These are phyloP conservation scores for Alentia gelatinosa DNA, from an alignment of 2,888 invertebrate genomes.

Conservation along the genomic window DNA sequence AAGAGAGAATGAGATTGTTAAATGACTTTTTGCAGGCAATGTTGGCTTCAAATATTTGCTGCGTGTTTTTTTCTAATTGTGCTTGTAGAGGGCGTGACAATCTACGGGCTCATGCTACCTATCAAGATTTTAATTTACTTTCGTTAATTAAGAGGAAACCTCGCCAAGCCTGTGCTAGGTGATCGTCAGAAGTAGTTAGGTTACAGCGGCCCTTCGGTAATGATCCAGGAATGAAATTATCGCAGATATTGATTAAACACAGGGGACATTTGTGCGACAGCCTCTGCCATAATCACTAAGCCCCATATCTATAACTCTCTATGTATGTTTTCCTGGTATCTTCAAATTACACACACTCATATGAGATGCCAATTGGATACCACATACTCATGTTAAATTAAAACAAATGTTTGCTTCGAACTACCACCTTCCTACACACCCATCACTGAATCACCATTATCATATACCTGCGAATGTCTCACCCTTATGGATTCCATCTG, in stretches of 20 bases:
- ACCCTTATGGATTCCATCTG: too few species aligned
- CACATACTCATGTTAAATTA: too few species aligned
- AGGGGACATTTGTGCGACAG: too few species aligned
- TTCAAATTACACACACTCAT: too few species aligned
- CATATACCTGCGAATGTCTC: too few species aligned
- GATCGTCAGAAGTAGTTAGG: background rate
- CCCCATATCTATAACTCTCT: background rate
- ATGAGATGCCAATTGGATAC: too few species aligned
- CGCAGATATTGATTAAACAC: too few species aligned
- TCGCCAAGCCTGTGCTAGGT: background rate
- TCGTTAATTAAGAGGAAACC: background rate
- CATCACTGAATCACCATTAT: too few species aligned
- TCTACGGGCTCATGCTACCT: background rate
- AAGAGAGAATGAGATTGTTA: background rate
- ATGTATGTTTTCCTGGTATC: too few species aligned
- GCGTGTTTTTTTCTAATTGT: background rate
- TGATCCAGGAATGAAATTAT: background rate
- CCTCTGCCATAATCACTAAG: background rate
- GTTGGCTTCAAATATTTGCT: background rate
- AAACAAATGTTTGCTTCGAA: too few species aligned
- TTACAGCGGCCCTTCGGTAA: background rate
- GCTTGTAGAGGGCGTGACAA: background rate
- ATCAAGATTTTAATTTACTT: constrained; percentile 16
- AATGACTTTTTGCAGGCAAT: background rate
- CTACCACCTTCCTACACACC: too few species aligned